These are phyloP conservation scores for Drosophila meridionalis DNA, from an alignment of 2,888 invertebrate genomes.

Conservation along the genomic window DNA sequence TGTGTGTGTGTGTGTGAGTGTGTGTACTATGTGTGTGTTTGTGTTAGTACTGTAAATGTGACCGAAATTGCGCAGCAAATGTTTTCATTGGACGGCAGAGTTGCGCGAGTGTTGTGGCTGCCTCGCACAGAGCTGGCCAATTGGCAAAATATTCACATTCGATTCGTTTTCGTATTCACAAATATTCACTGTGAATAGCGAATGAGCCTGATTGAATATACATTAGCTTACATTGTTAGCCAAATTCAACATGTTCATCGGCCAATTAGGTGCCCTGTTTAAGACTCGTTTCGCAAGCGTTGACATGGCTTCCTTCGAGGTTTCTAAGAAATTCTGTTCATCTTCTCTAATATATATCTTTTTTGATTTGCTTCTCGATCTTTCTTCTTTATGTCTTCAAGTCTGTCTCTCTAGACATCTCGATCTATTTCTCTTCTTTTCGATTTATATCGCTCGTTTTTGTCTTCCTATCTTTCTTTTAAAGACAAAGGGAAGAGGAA, in stretches of 20 bases:
- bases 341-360: not conserved
- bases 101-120: not conserved
- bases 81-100: slow-evolving; percentile 33
- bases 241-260: not conserved
- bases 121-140: not conserved
- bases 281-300: not conserved
- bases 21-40: not conserved
- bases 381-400: not conserved
- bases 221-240: not conserved
- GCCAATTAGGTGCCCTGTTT: not conserved
- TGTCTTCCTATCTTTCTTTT: too few relatives aligned
- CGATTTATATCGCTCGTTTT: not conserved
- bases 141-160: slow-evolving; percentile 14
- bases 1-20: slow-evolving; percentile 5
- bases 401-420: not conserved
- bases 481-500: not conserved
- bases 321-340: not conserved
- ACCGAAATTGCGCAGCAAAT: slow-evolving; percentile 31
- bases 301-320: not conserved
- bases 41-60: slow-evolving; percentile 19
- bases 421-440: not conserved
- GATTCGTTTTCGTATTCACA: slow-evolving; percentile 1
- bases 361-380: not conserved
- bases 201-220: not conserved
- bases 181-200: slow-evolving; percentile 10